Evolutionary conservation across 1,140 invertebrate species (phyloP), one percentile per base, ranked within the genome.

Genomic region (Sarcophaga peregrina): DNA sequence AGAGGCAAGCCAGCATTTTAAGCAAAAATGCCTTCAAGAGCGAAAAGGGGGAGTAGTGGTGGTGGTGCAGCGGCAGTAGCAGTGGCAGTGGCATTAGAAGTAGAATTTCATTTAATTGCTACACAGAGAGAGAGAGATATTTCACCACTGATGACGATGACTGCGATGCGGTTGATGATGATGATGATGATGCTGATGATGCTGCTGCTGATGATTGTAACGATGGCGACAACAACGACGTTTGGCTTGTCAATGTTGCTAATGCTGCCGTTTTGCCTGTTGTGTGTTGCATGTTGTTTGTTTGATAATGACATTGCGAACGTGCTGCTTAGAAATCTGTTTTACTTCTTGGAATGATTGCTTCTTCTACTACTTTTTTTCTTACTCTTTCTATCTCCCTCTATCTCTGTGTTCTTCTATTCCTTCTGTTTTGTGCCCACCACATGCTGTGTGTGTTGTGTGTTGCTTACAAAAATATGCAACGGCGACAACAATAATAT

Each of bases 401-500:
- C 25, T 37, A 2, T 37, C 1, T 37, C 25, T 37, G 62, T 25
- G 9, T 68, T 68, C 20, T 20, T 68, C 20, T 6, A n/a, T 58
- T n/a, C n/a, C 4, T 62, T 62, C 17, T 68, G 62, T n/a, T 68
- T 68, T 68, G 7, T 20, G 62, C 25, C n/a, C n/a, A n/a, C 58
- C 62, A 68, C 62, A 68, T 68, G 62, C 62, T 68, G 62, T 68
- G 62, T 68, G 62, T 68, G 62, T 68, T 20, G 62, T 20, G 25
- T 37, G 25, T 37, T 37, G 25, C 25, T 37, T 37, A 37, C 8
- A 68, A 20, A 58, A 58, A 58, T 58, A 58, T 58, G 15, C 73
- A 75, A 74, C 46, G 13, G 13, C 73, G n/a, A 76, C 74, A 76
- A 76, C 74, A 76, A 75, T 75, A 75, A 13, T 47, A 75, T 45